Evolutionary conservation across 2,113 vertebrate genomes (phyloP), one percentile per base, ranked within the genome.

Genomic region (Phodopus roborovskii): DNA sequence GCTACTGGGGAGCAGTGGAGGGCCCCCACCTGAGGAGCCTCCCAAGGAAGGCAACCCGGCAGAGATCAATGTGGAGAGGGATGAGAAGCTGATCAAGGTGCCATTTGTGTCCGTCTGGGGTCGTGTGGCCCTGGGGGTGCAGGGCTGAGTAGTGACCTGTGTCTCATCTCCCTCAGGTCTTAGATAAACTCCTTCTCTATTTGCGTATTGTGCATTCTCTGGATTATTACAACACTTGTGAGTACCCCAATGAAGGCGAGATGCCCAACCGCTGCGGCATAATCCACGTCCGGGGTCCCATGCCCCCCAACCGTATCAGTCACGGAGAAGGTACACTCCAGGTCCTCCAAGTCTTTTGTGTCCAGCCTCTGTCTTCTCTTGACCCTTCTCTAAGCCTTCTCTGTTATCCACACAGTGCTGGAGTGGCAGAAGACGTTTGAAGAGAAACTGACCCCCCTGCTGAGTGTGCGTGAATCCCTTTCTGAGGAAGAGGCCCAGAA

Each of bases 191-290:
- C 3, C 93, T 99, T 2, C 98, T 99, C 1, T 99, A 99, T 92
- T 98, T 99, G 91, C 99, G 99, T 33, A 98, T 99, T 0, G 99
- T 99, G 7, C 99, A 99, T 95, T 99, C 99, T 0, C 98, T 99
- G 4, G 99, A 99, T 94, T 99, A 99, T 94, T 99, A 99, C 94
- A 99, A 99, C 98, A 99, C 98, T 22, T 99, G 99, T 7, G 99
- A 99, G 97, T 99, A 99, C 96, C 98, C 99, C n/a, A 99, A 99
- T 5, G 99, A 99, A 98, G 99, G 99, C 9, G 99, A 99, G 96
- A 99, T 99, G 99, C 99, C 99, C 45, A 99, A 99, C 95, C 99
- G 99, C 56, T 99, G 99, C 24, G 99, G 99, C 56, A 99, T 99
- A 97, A 98, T 99, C 94, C 99, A 99, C 0, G 99, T 99, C 0